A percentile compares a stretch with the other conserved stretches of the same genome.
phyloP scores from a whole-genome alignment of 2,113 vertebrate species.

The human (Homo sapiens) region GRCh38 chr18:34509501-34510000 shows the following conservation, averaged over 20 bases:
- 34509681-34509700: neutral
- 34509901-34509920: neutral
- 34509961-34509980: neutral
- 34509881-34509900: neutral
- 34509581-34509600: neutral
- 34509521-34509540: neutral
- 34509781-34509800: neutral
- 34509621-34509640: constrained; percentile 28
- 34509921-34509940: neutral
- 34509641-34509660: constrained; percentile 22
- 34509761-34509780: neutral
- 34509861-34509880: neutral
- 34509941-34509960: neutral
- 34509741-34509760: neutral
- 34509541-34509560: constrained; percentile 8
- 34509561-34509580: neutral
- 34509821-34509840: neutral
- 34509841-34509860: neutral
- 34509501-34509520: constrained; percentile 18
- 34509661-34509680: neutral
- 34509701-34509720: neutral
- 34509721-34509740: neutral
- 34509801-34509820: neutral
- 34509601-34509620: constrained; percentile 36
- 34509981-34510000: neutral